Evolutionary conservation across 2,888 invertebrate genomes (phyloP).

Genomic region (Drosophila histrio): DNA sequence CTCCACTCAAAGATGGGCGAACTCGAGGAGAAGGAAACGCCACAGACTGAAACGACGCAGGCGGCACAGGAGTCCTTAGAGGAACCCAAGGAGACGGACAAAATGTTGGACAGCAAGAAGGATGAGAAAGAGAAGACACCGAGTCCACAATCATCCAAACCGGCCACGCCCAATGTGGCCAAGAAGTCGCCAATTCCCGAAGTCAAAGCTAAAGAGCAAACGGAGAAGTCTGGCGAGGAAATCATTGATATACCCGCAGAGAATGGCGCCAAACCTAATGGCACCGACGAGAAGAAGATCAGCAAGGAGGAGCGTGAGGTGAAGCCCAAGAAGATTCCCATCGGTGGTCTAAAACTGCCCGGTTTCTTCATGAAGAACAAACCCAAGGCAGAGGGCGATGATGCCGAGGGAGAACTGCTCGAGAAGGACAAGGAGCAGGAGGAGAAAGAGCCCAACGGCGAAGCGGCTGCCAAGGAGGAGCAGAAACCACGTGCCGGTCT

Average conservation of each 20-base stretch:
- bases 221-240: conserved; percentile 74
- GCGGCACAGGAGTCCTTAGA: conserved; percentile 77
- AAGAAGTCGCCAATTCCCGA: conserved; percentile 57
- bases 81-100: conserved; percentile 84
- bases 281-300: conserved; percentile 79
- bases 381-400: conserved; percentile 88
- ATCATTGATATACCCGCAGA: conserved; percentile 82
- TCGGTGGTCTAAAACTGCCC: conserved; percentile 94
- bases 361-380: conserved; percentile 92
- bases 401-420: conserved; percentile 84
- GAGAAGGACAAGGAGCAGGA: conserved; percentile 84
- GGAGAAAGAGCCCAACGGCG: conserved; percentile 71
- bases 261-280: conserved; percentile 57
- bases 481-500: conserved; percentile 81
- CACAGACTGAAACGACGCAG: conserved; percentile 78
- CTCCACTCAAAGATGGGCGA: conserved; percentile 79
- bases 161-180: conserved; percentile 70
- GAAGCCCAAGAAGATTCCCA: conserved; percentile 92
- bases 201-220: conserved; percentile 32
- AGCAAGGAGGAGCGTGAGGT: conserved; percentile 90
- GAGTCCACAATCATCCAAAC: conserved; percentile 71
- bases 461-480: conserved; percentile 66
- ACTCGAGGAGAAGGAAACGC: conserved; percentile 83
- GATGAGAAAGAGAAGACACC: conserved; percentile 66
- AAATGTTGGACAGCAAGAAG: conserved; percentile 83